Base-by-base conservation (phyloP, 2,113 vertebrate species). In the Prionailurus bengalensis region DNA sequence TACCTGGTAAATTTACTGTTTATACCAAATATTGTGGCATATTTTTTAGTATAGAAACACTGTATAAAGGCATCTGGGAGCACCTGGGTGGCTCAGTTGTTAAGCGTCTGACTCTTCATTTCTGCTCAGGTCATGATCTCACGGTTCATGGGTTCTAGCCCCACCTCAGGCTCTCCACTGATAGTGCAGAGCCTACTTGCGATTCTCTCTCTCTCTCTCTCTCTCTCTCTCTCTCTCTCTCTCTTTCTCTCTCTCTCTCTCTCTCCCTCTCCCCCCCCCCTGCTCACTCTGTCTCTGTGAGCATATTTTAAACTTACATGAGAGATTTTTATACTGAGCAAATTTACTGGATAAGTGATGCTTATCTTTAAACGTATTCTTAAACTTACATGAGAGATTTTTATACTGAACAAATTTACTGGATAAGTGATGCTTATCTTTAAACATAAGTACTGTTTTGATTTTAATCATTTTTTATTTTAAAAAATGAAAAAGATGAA, bases 381-480 rank as follows among this genome's bases (percentile, higher is more conserved):
- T 83, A 29, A 73, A 79, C 17, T 48, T 85, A 68, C 58, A 70
- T 78, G 36, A 82, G 10, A 42, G 45, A n/a, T 74, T 85, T 96
- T 94, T 95, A 29, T 81, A 27, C 39, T 84, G 91, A 83, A 55
- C 66, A 27, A 4, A 71, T 63, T 89, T 90, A 70, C 7, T 25
- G 95, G 25, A 48, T 31, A 78, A 58, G 17, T 80, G 70, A 66
- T 74, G 25, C 25, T 76, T 92, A 63, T 48, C 25, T 82, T 65
- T 96, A 88, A 94, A 51, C n/a, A 58, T 91, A 94, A 92, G n/a
- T 70, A 68, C 55, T 87, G 1, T 81, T 95, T 58, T 81, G 14
- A 27, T 68, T 93, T 96, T 93, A 91, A 80, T 9, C 31, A 45
- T 91, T 97, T 83, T 39, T 95, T 68, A 65, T 92, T 74, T 76